A percentile compares a stretch with the other conserved stretches of the same genome.
Evolutionary conservation across 2,113 vertebrate genomes (phyloP).

Genomic region (Neolamprologus cancellatus): DNA sequence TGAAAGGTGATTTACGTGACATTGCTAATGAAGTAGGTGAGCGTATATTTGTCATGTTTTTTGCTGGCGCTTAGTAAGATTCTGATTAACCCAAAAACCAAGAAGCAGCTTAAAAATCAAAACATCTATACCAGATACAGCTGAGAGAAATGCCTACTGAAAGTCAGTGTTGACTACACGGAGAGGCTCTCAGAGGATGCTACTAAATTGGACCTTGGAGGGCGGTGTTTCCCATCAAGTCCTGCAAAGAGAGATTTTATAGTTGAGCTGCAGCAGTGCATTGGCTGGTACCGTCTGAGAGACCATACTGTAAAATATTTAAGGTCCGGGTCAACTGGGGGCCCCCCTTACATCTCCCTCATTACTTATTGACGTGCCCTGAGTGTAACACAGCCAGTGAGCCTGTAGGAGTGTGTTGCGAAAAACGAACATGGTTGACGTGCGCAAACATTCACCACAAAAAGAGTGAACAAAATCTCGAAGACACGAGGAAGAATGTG

Average conservation of each 20-base stretch:
- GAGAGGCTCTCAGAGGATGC: background rate
- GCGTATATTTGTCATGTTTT: background rate
- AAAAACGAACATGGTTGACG: background rate
- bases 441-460: background rate
- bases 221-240: background rate
- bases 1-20: background rate
- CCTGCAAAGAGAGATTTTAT: conserved; percentile 37
- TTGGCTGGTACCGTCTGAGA: conserved; percentile 5
- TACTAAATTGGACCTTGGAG: conserved; percentile 39
- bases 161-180: background rate
- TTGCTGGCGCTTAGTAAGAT: background rate
- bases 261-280: background rate
- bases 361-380: conserved; percentile 55
- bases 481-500: background rate
- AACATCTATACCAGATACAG: background rate
- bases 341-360: conserved; percentile 22
- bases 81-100: background rate
- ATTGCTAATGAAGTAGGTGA: background rate
- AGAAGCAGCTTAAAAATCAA: background rate
- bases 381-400: conserved; percentile 34
- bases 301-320: conserved; percentile 55
- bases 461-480: background rate
- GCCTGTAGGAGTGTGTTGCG: background rate
- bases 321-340: conserved; percentile 48
- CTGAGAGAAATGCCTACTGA: background rate